phyloP scores from a whole-genome alignment of 2,113 vertebrate species.

The Phyllostomus hastatus region DNA sequence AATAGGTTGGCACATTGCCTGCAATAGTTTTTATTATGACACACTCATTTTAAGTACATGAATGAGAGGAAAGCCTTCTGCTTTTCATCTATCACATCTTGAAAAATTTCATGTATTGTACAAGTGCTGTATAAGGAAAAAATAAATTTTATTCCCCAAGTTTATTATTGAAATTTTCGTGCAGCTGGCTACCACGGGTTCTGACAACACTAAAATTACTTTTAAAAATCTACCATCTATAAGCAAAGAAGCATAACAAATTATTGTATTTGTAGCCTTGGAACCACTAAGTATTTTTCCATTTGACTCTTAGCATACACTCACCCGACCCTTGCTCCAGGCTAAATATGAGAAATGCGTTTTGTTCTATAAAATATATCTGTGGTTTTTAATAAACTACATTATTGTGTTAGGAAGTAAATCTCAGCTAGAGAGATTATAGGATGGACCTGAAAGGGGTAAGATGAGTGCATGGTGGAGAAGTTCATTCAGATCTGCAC shows the following conservation, averaged over 20 bases:
- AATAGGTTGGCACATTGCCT: not conserved
- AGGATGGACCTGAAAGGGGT: not conserved
- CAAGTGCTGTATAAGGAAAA: not conserved
- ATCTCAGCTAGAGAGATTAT: not conserved
- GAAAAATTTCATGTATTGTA: not conserved
- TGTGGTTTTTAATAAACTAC: not conserved
- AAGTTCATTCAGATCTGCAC: not conserved
- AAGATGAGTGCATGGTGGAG: not conserved
- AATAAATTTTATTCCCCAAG: not conserved
- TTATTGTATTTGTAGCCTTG: not conserved
- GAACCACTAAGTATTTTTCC: not conserved
- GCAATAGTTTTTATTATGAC: not conserved
- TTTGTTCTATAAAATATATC: not conserved
- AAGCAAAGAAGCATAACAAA: not conserved
- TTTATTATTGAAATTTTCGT: not conserved
- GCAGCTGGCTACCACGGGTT: not conserved
- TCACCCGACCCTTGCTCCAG: not conserved
- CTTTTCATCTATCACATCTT: not conserved
- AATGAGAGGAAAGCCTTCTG: not conserved
- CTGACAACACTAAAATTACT: not conserved
- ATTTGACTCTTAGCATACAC: not conserved
- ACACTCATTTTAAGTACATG: not conserved
- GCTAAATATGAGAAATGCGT: not conserved
- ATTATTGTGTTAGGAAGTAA: not conserved
- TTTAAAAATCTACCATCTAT: not conserved